These are phyloP conservation scores for Epinephelus moara DNA, from an alignment of 2,113 vertebrate genomes.

Conservation along the genomic window DNA sequence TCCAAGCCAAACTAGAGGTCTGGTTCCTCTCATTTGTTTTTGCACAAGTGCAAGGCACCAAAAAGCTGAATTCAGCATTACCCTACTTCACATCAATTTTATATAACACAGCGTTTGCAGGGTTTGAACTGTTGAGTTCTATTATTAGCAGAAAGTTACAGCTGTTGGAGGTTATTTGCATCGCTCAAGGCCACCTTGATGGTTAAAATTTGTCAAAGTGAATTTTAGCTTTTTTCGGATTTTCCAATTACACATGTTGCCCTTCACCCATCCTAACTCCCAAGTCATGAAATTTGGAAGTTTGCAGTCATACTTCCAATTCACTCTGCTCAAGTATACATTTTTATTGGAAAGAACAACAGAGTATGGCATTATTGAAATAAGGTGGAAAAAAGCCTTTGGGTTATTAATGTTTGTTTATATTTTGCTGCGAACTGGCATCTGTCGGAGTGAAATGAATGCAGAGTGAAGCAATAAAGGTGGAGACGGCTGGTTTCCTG, in stretches of 20 bases:
- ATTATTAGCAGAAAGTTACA: not conserved
- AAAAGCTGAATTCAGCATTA: not conserved
- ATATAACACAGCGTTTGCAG: too few relatives aligned
- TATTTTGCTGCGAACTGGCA: constrained; percentile 61
- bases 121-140: not conserved
- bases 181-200: constrained; percentile 4
- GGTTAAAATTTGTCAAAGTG: not conserved
- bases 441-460: constrained; percentile 69
- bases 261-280: not conserved
- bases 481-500: constrained; percentile 66
- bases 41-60: not conserved
- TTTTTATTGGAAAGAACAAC: constrained; percentile 53
- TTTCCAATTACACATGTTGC: not conserved
- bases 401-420: constrained; percentile 79
- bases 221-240: not conserved
- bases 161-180: not conserved
- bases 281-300: not conserved
- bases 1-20: not conserved
- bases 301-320: constrained; percentile 4
- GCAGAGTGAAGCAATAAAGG: constrained; percentile 78
- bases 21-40: too few relatives aligned
- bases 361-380: constrained; percentile 66
- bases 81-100: not conserved
- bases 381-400: constrained; percentile 52
- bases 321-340: constrained; percentile 33